phyloP scores from a whole-genome alignment of 2,888 invertebrate species.

The Spicauda simplicius region DNA sequence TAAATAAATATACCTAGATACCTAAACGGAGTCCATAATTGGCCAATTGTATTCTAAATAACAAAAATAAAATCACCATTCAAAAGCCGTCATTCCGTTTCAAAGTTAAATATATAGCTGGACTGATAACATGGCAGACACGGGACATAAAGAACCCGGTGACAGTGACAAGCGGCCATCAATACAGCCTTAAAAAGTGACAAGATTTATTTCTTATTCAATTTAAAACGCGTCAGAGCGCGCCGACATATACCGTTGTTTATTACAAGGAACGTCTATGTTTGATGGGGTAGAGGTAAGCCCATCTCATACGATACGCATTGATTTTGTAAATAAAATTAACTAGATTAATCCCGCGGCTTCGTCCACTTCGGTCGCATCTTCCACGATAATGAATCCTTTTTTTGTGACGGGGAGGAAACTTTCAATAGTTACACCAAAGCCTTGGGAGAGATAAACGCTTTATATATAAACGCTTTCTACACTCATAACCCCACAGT shows the following conservation, averaged over 20 bases:
- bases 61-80: slow-evolving; percentile 23
- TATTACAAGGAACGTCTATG: slow-evolving; percentile 17
- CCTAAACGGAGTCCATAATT: slow-evolving; percentile 10
- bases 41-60: slow-evolving; percentile 12
- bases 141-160: slow-evolving; percentile 33
- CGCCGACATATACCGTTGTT: slow-evolving; percentile 36
- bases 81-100: slow-evolving; percentile 24
- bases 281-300: slow-evolving; percentile 3
- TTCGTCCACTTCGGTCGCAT: too few species aligned
- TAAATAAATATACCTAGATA: too few species aligned
- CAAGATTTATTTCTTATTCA: slow-evolving; percentile 76
- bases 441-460: too few species aligned
- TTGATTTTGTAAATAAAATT: background rate
- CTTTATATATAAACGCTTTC: too few species aligned
- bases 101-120: slow-evolving; percentile 14
- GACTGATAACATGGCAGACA: slow-evolving; percentile 23
- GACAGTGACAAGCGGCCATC: slow-evolving; percentile 52
- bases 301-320: background rate
- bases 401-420: too few species aligned
- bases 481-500: too few species aligned
- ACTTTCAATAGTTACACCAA: too few species aligned
- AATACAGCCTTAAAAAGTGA: slow-evolving; percentile 65
- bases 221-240: slow-evolving; percentile 61
- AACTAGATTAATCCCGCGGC: too few species aligned
- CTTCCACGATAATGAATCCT: too few species aligned